A percentile compares a stretch with the other conserved stretches of the same genome.
phyloP scores from a whole-genome alignment of 2,888 invertebrate genomes.

The Bedellia somnulentella region DNA sequence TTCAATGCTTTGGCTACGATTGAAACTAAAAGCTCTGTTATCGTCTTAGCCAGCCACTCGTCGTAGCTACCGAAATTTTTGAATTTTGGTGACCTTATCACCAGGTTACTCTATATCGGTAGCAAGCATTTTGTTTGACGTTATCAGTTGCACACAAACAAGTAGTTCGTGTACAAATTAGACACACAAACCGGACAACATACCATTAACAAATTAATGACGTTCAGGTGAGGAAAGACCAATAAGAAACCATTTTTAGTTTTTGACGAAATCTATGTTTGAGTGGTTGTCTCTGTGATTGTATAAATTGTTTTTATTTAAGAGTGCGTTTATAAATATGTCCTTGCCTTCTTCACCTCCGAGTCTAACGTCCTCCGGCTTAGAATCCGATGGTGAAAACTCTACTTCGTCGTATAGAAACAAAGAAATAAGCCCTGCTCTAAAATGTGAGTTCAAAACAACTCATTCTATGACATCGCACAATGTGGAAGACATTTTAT shows the following conservation, averaged over 20 bases:
- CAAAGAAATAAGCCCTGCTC: no score
- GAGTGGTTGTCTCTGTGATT: constrained; percentile 1
- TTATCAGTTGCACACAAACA: constrained; percentile 9
- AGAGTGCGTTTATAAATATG: constrained; percentile 17
- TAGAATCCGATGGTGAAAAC: constrained; percentile 20
- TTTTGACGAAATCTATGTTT: constrained; percentile 1
- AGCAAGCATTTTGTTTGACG: constrained; percentile 34
- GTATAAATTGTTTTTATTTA: neutral
- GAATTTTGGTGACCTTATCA: constrained; percentile 38
- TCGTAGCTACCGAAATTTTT: constrained; percentile 45
- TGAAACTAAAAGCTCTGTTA: no score
- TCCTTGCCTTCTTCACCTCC: constrained; percentile 30
- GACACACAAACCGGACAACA: constrained; percentile 41
- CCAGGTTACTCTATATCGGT: constrained; percentile 37
- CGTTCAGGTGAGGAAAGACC: constrained; percentile 50
- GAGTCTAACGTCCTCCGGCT: constrained; percentile 25
- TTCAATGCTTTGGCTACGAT: no score
- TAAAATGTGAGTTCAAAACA: no score
- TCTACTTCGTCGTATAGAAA: no score
- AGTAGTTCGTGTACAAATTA: constrained; percentile 24
- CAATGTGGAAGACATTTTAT: constrained; percentile 41
- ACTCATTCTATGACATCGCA: constrained; percentile 28
- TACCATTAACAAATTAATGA: constrained; percentile 57
- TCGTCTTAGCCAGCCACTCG: no score
- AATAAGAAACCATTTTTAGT: constrained; percentile 46